Evolutionary conservation across 30 jellyfish, hydroid and myxozoan species (phyloP), one percentile per base, ranked within the genome.

Genomic region (Chrysaora quinquecirrha): DNA sequence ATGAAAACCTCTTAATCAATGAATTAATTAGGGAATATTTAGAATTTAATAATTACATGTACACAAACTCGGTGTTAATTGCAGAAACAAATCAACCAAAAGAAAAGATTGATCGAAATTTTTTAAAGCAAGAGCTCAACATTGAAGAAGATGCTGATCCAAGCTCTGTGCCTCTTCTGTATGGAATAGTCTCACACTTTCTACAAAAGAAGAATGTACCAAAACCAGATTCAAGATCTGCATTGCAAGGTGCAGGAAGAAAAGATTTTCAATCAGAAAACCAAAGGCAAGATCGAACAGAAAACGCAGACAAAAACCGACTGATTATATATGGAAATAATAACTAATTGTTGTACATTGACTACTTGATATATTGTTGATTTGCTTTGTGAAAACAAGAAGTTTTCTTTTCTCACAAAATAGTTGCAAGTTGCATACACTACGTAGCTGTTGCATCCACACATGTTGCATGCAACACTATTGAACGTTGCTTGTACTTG

Each of bases 11-110:
- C 18, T 52, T 94, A 33, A 87, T 94, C 48, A 94, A 94, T 60
- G 99, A 94, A 66, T 75, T 94, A 21, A 87, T 94, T 22, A 56
- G 99, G 18, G 99, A 94, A 49, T 94, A 94, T 56, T 52, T 94
- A 48, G 96, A 94, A 20, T 94, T 87, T 49, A 94, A 94, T 75
- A 87, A 94, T 24, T 94, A 87, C 68, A 87, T 75, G 29, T 94
- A 94, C 79, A 77, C 99, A 20, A 69, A 63, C n/a, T 80, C 98
- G 16, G 98, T 93, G 9, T 61, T 93, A 23, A 48, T 83, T 34
- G 89, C 96, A 0, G 98, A 93, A 69, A 20, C 97, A 43, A 96
- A 96, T 3, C 98, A 93, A 58, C 98, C 98, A 2, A 67, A 84
- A 58, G 96, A 82, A 21, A 94, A 68, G 3, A 68, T 93, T 11